Conservation (phyloP, 2,797 vertebrate species). For the Rhynchonycteris naso region DNA sequence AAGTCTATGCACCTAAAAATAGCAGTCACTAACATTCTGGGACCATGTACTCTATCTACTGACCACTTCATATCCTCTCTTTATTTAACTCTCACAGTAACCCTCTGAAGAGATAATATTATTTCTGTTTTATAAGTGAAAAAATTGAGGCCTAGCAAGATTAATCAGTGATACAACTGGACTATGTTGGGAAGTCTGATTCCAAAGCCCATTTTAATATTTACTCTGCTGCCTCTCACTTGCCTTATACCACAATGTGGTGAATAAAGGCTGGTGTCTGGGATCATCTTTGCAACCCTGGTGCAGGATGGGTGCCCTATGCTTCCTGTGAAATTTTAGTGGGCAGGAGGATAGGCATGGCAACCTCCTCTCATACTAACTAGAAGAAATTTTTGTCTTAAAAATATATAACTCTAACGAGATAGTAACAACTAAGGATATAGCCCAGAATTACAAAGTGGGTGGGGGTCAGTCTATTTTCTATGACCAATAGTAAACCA, state of each 20-base stretch:
- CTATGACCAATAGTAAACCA: not conserved
- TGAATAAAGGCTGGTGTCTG: not conserved
- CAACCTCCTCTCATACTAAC: not conserved
- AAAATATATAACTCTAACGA: not conserved
- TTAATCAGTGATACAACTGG: not conserved
- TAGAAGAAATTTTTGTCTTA: not conserved
- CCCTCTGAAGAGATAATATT: not conserved
- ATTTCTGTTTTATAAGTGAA: not conserved
- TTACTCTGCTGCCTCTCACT: not conserved
- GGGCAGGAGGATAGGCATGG: not conserved
- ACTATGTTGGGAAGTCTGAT: not conserved
- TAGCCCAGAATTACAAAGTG: not conserved
- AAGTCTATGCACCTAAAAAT: constrained; percentile 6
- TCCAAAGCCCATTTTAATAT: not conserved
- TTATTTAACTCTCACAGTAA: not conserved
- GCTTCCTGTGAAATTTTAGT: not conserved
- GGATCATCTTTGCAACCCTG: not conserved
- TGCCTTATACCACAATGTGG: not conserved
- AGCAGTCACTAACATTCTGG: not conserved
- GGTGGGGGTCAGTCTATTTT: not conserved
- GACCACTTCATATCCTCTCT: not conserved
- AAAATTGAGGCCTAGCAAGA: not conserved
- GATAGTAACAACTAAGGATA: not conserved
- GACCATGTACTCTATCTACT: not conserved
- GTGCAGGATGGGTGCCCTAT: not conserved